Conservation (phyloP, 2,113 vertebrate genomes). For the Paraplagusia blochii region DNA sequence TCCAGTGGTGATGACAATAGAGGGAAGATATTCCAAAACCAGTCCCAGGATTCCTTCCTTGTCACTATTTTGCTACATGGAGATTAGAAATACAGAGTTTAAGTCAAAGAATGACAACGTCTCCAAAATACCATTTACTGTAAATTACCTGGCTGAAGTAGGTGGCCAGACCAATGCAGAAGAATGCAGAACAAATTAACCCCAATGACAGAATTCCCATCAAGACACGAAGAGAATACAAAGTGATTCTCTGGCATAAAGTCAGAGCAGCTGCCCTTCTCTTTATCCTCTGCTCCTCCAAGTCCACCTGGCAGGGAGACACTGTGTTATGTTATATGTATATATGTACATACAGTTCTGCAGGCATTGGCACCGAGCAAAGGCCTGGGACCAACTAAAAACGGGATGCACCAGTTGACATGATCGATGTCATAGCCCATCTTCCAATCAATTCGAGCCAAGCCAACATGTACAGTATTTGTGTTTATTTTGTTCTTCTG, state of each 20-base stretch:
- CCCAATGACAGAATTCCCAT: slow-evolving; percentile 66
- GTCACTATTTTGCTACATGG: not conserved
- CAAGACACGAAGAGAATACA: slow-evolving; percentile 68
- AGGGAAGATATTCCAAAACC: slow-evolving; percentile 80
- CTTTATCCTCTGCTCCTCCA: slow-evolving; percentile 80
- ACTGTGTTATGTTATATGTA: slow-evolving; percentile 1
- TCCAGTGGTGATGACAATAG: slow-evolving; percentile 81
- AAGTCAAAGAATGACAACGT: not conserved
- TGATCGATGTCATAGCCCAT: too few species aligned
- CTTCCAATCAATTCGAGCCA: too few species aligned
- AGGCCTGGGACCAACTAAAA: too few species aligned
- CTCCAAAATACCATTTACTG: too few species aligned
- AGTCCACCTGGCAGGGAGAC: slow-evolving; percentile 76
- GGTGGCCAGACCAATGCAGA: slow-evolving; percentile 70
- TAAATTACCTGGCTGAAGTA: slow-evolving; percentile 72
- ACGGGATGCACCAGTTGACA: too few species aligned
- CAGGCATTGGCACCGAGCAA: too few species aligned
- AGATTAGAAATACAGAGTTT: not conserved
- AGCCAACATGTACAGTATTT: too few species aligned
- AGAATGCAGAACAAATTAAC: slow-evolving; percentile 76
- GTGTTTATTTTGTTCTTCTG: not conserved
- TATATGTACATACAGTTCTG: too few species aligned
- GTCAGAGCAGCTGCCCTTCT: slow-evolving; percentile 67
- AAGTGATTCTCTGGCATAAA: slow-evolving; percentile 47
- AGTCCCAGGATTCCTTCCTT: slow-evolving; percentile 63